These are phyloP conservation scores for Aleiodes sp. DNA, from an alignment of 1,140 invertebrate species.

Conservation along the genomic window DNA sequence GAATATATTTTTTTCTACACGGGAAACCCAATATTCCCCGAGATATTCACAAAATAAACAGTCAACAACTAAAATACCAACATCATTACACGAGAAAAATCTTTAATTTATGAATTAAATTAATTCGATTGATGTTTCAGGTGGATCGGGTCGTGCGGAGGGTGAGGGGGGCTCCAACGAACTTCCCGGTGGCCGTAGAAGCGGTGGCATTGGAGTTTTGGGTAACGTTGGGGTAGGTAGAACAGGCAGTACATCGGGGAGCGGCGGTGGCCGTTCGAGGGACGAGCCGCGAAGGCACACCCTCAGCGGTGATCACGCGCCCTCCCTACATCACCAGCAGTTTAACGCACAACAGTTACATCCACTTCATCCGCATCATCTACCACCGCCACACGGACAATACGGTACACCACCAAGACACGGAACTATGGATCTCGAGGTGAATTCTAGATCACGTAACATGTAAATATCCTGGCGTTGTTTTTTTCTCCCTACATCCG, in stretches of 20 bases:
- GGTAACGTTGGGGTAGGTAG: slow-evolving; percentile 60
- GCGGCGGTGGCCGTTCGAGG: slow-evolving; percentile 65
- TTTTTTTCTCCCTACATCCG: background rate
- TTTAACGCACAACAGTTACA: slow-evolving; percentile 67
- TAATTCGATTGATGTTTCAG: slow-evolving; percentile 45
- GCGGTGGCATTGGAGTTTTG: slow-evolving; percentile 50
- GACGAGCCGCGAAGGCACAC: slow-evolving; percentile 78
- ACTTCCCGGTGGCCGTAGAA: slow-evolving; percentile 50
- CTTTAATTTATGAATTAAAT: too few species aligned
- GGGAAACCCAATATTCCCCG: too few species aligned
- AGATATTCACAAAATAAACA: too few species aligned
- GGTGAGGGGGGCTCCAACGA: slow-evolving; percentile 59
- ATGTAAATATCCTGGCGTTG: slow-evolving; percentile 43
- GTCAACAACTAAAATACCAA: too few species aligned
- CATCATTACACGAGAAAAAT: too few species aligned
- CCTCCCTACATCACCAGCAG: slow-evolving; percentile 66
- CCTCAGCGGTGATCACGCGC: slow-evolving; percentile 72
- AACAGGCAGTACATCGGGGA: slow-evolving; percentile 60
- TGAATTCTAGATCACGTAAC: slow-evolving; percentile 57
- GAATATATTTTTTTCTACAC: too few species aligned
- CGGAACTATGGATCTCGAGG: slow-evolving; percentile 78
- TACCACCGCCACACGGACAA: slow-evolving; percentile 66
- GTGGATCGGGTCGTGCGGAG: slow-evolving; percentile 57
- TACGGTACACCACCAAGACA: slow-evolving; percentile 67
- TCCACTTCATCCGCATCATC: slow-evolving; percentile 68